These are phyloP conservation scores for Polylopha cassiicola DNA, from an alignment of 2,888 invertebrate species.

Conservation along the genomic window DNA sequence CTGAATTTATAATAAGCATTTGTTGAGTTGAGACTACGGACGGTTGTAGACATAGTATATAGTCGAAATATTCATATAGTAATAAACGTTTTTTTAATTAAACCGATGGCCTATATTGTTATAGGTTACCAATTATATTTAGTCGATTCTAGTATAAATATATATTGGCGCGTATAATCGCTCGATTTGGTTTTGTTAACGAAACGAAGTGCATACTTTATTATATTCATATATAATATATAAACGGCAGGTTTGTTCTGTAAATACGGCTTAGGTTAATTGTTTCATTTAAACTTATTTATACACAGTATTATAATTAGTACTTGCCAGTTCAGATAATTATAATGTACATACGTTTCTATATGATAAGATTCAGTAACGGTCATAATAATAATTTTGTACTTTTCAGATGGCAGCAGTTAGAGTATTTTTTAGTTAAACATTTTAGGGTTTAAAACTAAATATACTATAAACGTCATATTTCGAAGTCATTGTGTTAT, in stretches of 20 bases:
- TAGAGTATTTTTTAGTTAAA: slow-evolving; percentile 34
- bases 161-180: slow-evolving; percentile 18
- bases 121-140: too few species aligned
- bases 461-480: too few species aligned
- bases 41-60: slow-evolving; percentile 19
- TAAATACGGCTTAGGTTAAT: slow-evolving; percentile 39
- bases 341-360: slow-evolving; percentile 44
- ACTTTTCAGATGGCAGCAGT: slow-evolving; percentile 30
- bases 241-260: slow-evolving; percentile 26
- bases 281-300: slow-evolving; percentile 52
- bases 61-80: slow-evolving; percentile 11
- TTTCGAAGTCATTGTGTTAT: too few species aligned
- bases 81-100: slow-evolving; percentile 3
- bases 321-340: slow-evolving; percentile 66
- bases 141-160: slow-evolving; percentile 16
- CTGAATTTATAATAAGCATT: slow-evolving; percentile 35
- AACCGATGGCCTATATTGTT: slow-evolving; percentile 17
- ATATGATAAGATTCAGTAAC: slow-evolving; percentile 30
- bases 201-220: slow-evolving; percentile 20
- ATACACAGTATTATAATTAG: slow-evolving; percentile 69
- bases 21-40: slow-evolving; percentile 15
- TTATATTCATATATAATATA: slow-evolving; percentile 16
- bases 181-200: too few species aligned
- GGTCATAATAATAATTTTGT: slow-evolving; percentile 43
- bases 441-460: slow-evolving; percentile 23